phyloP scores from a whole-genome alignment of 2,113 vertebrate genomes.

The Pterocles gutturalis region DNA sequence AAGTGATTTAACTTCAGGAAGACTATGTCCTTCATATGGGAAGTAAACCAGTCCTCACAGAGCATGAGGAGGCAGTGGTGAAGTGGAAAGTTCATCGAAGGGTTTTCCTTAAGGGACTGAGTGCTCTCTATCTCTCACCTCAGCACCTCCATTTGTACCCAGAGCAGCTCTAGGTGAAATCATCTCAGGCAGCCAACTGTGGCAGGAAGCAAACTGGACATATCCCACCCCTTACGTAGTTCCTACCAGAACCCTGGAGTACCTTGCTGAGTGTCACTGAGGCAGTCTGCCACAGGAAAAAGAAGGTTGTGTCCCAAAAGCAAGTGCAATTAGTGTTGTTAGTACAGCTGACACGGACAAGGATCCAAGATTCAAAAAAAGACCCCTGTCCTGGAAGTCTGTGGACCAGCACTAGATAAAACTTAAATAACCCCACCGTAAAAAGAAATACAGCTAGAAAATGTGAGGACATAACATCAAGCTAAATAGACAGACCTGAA shows the following conservation, averaged over 20 bases:
- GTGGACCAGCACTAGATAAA: neutral
- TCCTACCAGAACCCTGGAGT: neutral
- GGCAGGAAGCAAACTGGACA: neutral
- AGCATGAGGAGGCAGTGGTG: neutral
- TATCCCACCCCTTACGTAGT: rapidly evolving
- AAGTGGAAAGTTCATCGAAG: neutral
- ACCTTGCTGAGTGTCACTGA: neutral
- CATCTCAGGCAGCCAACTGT: neutral
- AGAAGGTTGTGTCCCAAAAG: neutral
- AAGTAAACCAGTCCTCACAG: neutral
- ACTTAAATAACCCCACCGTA: neutral
- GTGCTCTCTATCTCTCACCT: neutral
- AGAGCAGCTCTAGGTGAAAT: neutral
- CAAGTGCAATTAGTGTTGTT: neutral
- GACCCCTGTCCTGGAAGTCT: neutral
- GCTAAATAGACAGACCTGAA: neutral
- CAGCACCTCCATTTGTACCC: neutral
- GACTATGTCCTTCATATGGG: neutral
- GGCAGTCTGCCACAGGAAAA: neutral
- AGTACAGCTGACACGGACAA: neutral
- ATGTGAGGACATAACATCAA: neutral
- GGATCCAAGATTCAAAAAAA: neutral
- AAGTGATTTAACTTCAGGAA: neutral
- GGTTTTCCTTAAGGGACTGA: neutral
- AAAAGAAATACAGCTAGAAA: neutral